Conservation (phyloP, 2,888 invertebrate genomes). For the Anaspis maculata region DNA sequence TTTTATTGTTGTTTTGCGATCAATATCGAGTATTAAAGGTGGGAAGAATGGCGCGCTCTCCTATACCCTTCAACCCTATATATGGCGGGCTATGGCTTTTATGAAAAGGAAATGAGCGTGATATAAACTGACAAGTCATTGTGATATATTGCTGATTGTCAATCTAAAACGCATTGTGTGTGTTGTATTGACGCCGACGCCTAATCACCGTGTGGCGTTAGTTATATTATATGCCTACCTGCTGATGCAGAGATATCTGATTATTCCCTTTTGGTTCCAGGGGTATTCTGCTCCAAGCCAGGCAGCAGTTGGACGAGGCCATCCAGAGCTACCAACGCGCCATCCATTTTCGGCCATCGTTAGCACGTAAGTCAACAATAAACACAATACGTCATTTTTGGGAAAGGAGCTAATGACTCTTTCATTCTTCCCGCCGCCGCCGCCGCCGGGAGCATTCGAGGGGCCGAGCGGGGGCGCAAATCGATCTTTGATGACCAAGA, state of each 20-base stretch:
- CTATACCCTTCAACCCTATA: constrained; percentile 16
- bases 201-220: neutral
- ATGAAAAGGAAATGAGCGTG: constrained; percentile 25
- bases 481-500: constrained; percentile 19
- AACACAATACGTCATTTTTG: constrained; percentile 14
- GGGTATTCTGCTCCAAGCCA: constrained; percentile 85
- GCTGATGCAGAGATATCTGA: constrained; percentile 3
- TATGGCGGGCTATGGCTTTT: too few relatives aligned
- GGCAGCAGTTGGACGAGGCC: constrained; percentile 79
- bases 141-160: constrained; percentile 28
- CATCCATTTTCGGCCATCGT: constrained; percentile 84
- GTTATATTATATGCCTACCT: constrained; percentile 6
- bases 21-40: constrained; percentile 15
- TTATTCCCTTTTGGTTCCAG: constrained; percentile 66
- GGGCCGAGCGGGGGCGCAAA: too few relatives aligned
- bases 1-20: constrained; percentile 21
- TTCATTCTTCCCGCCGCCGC: too few relatives aligned
- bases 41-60: constrained; percentile 18
- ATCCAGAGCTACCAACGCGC: constrained; percentile 86
- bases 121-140: constrained; percentile 25
- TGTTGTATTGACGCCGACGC: constrained; percentile 10
- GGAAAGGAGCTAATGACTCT: constrained; percentile 16
- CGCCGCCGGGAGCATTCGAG: too few relatives aligned
- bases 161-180: constrained; percentile 24
- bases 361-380: constrained; percentile 71